Percentiles rank a stretch among this genome's conserved stretches.
These are phyloP conservation scores for Cyphomyrus discorhynchus DNA, from an alignment of 2,113 vertebrate genomes.

Conservation along the genomic window DNA sequence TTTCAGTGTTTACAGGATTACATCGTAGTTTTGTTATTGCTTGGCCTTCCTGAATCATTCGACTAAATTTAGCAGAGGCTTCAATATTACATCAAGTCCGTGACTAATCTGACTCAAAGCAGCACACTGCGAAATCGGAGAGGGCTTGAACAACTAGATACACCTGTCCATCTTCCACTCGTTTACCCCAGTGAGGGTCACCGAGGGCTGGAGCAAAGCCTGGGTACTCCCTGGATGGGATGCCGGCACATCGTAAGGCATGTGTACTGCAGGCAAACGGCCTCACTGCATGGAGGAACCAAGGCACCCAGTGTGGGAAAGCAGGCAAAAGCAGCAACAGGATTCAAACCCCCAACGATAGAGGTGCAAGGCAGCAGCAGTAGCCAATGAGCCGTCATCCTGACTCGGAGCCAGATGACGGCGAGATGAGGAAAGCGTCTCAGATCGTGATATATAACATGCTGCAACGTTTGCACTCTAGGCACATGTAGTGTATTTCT, in stretches of 20 bases:
- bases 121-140: background rate
- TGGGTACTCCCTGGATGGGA: background rate
- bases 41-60: constrained; percentile 18
- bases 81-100: constrained; percentile 2
- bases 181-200: background rate
- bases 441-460: background rate
- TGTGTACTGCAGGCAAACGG: background rate
- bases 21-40: constrained; percentile 22
- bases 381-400: background rate
- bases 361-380: background rate
- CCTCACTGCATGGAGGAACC: background rate
- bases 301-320: background rate
- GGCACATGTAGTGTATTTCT: background rate
- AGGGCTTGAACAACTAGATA: background rate
- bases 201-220: background rate
- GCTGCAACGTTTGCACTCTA: background rate
- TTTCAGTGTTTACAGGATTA: constrained; percentile 13
- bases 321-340: background rate
- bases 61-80: constrained; percentile 18
- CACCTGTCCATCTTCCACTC: background rate
- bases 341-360: background rate
- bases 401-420: background rate
- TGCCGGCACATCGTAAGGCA: background rate
- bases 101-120: constrained; percentile 21
- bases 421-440: background rate